Evolutionary conservation across 2,888 invertebrate genomes (phyloP).

Genomic region (Prosapia bicincta): DNA sequence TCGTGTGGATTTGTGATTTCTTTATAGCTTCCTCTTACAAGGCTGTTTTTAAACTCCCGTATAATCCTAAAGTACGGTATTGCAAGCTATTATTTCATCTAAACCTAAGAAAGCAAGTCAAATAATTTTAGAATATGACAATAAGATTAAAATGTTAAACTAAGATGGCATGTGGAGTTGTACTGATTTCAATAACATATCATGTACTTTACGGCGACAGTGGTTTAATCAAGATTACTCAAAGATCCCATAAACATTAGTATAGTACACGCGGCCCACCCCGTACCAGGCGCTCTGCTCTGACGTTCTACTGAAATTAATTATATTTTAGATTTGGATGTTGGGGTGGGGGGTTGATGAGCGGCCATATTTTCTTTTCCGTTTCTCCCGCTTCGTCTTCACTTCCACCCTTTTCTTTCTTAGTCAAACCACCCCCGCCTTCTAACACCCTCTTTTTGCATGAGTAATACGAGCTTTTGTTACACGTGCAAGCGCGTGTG

Average conservation of each 20-base stretch:
- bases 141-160: neutral
- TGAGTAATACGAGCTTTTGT: slow-evolving; percentile 26
- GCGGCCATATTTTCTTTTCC: slow-evolving; percentile 40
- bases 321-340: slow-evolving; percentile 28
- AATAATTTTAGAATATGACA: neutral
- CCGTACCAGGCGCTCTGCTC: slow-evolving; percentile 10
- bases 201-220: neutral
- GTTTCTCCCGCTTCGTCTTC: slow-evolving; percentile 30
- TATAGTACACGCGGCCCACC: neutral
- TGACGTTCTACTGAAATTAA: slow-evolving; percentile 26
- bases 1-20: neutral
- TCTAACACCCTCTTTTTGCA: slow-evolving; percentile 19
- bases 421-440: slow-evolving; percentile 8
- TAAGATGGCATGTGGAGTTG: neutral
- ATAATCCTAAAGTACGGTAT: neutral
- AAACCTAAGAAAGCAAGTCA: neutral
- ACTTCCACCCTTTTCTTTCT: slow-evolving; percentile 18
- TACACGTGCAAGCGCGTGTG: slow-evolving; percentile 14
- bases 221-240: neutral
- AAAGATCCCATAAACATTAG: neutral
- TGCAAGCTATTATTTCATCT: too few relatives aligned
- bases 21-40: neutral
- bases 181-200: neutral
- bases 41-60: neutral
- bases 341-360: slow-evolving; percentile 36